phyloP scores from a whole-genome alignment of 2,888 invertebrate species.

The Tipula helvola region DNA sequence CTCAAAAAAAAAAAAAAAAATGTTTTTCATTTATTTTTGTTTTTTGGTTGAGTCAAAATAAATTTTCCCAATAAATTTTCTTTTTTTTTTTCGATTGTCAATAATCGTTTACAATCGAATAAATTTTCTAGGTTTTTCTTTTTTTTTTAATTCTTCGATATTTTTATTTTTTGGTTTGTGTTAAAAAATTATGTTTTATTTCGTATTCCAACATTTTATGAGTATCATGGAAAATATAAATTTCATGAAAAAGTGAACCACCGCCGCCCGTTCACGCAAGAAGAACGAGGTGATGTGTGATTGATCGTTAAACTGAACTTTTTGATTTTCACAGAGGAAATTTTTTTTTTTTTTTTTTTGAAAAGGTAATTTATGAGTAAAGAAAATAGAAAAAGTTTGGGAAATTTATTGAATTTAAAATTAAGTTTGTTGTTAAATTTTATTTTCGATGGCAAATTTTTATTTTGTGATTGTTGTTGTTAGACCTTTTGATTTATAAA shows the following conservation, averaged over 20 bases:
- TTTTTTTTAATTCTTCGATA: neutral
- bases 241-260: neutral
- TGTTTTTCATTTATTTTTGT: neutral
- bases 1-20: neutral
- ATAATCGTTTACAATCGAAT: conserved; percentile 4
- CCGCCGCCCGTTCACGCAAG: neutral
- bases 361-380: neutral
- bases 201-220: neutral
- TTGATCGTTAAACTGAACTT: neutral
- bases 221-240: neutral
- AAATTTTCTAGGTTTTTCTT: neutral
- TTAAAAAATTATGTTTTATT: neutral
- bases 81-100: neutral
- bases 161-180: neutral
- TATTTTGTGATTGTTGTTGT: neutral
- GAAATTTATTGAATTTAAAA: neutral
- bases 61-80: neutral
- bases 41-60: neutral
- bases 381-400: neutral
- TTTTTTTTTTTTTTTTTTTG: neutral
- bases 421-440: conserved; percentile 4
- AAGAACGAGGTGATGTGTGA: neutral
- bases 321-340: neutral
- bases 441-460: neutral
- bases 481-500: conserved; percentile 4